Evolutionary conservation across 2,113 vertebrate species (phyloP).

Genomic region (Bostrychus sinensis): DNA sequence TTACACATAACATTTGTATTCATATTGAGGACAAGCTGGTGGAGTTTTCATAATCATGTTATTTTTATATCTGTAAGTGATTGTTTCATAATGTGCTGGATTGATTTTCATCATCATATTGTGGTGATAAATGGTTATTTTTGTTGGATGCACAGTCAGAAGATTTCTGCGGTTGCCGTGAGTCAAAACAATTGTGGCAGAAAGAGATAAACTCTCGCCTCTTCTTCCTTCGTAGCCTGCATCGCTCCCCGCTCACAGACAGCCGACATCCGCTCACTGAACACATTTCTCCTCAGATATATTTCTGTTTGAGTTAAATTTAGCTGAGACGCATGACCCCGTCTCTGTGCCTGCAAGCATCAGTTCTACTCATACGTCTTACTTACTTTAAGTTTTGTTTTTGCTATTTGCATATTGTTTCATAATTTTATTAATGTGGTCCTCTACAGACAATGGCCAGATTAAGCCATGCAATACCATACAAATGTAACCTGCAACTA

Average conservation of each 20-base stretch:
- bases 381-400: conserved; percentile 7
- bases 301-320: conserved; percentile 46
- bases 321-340: conserved; percentile 45
- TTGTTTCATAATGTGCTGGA: conserved; percentile 11
- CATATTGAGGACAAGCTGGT: background rate
- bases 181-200: conserved; percentile 36
- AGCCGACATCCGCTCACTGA: conserved; percentile 16
- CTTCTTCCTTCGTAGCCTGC: background rate
- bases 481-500: too few species aligned
- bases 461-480: too few species aligned
- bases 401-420: background rate
- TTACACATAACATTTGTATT: background rate
- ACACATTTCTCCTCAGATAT: conserved; percentile 27
- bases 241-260: conserved; percentile 1
- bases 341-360: conserved; percentile 20
- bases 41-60: background rate
- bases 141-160: background rate
- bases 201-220: conserved; percentile 8
- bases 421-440: background rate
- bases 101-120: conserved; percentile 34
- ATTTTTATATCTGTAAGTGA: conserved; percentile 13
- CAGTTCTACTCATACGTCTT: conserved; percentile 12
- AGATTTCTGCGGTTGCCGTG: conserved; percentile 10
- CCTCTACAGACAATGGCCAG: too few species aligned
- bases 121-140: conserved; percentile 40